Percentiles rank a stretch among this genome's conserved stretches.
These are phyloP conservation scores for Arizona elegans DNA, from an alignment of 2,113 vertebrate species.

Conservation along the genomic window DNA sequence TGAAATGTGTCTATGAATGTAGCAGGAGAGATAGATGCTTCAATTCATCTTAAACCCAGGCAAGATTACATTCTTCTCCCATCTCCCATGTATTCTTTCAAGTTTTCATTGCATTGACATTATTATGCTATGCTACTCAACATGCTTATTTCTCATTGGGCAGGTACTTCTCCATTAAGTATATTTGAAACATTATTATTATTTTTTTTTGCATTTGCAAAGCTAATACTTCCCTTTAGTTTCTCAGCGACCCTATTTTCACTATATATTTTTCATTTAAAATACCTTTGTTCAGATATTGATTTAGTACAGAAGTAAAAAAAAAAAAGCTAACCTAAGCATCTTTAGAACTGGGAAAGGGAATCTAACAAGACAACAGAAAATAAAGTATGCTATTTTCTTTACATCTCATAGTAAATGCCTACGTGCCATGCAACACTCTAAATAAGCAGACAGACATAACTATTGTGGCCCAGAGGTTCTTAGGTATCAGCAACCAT, in stretches of 20 bases:
- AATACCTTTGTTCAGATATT: neutral
- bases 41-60: neutral
- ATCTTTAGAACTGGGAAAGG: neutral
- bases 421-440: neutral
- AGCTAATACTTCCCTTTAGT: neutral
- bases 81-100: neutral
- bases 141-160: neutral
- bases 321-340: neutral
- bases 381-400: neutral
- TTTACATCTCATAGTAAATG: neutral
- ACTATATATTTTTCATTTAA: neutral
- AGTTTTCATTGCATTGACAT: neutral
- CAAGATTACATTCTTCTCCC: neutral
- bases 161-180: neutral
- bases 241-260: neutral
- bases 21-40: neutral
- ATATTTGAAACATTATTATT: neutral
- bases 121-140: neutral
- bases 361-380: neutral
- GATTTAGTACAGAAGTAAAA: slow-evolving; percentile 2
- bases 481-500: neutral
- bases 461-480: neutral
- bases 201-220: neutral
- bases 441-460: slow-evolving; percentile 9
- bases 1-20: neutral